Conservation (phyloP, 2,888 invertebrate species). For the Congeria kusceri region DNA sequence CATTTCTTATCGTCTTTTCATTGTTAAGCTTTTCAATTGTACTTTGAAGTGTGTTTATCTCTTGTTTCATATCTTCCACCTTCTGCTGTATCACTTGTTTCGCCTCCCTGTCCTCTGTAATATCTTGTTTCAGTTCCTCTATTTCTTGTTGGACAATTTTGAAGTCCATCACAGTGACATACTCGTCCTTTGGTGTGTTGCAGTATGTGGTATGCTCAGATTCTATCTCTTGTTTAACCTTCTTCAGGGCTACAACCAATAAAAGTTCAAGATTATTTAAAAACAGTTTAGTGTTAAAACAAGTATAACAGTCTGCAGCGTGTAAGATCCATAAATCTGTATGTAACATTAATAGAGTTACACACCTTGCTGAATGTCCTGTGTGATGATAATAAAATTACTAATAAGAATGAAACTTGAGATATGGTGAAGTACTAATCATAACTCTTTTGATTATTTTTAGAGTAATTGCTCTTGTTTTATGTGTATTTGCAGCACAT, state of each 20-base stretch:
- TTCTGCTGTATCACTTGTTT: constrained; percentile 41
- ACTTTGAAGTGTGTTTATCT: constrained; percentile 41
- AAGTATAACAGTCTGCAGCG: too few species aligned
- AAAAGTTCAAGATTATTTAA: not conserved
- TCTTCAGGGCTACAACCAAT: constrained; percentile 32
- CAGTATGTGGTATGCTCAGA: constrained; percentile 45
- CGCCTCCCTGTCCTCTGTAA: constrained; percentile 47
- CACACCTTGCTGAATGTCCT: too few species aligned
- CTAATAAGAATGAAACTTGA: too few species aligned
- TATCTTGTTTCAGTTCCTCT: constrained; percentile 50
- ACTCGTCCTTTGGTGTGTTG: constrained; percentile 52
- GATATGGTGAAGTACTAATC: too few species aligned
- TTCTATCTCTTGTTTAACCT: constrained; percentile 49
- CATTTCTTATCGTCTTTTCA: constrained; percentile 44
- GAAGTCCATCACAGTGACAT: constrained; percentile 51
- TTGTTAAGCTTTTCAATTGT: constrained; percentile 42
- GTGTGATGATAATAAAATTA: too few species aligned
- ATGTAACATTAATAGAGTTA: too few species aligned
- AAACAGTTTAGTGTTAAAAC: too few species aligned
- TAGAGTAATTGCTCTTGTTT: too few species aligned
- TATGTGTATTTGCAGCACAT: too few species aligned
- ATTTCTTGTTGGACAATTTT: constrained; percentile 52
- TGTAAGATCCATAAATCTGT: too few species aligned
- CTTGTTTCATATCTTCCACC: constrained; percentile 51
- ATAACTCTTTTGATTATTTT: too few species aligned